Percentiles rank a stretch among this genome's conserved stretches.
Conservation (phyloP, 2,888 invertebrate genomes). For the Dasypolia templi region DNA sequence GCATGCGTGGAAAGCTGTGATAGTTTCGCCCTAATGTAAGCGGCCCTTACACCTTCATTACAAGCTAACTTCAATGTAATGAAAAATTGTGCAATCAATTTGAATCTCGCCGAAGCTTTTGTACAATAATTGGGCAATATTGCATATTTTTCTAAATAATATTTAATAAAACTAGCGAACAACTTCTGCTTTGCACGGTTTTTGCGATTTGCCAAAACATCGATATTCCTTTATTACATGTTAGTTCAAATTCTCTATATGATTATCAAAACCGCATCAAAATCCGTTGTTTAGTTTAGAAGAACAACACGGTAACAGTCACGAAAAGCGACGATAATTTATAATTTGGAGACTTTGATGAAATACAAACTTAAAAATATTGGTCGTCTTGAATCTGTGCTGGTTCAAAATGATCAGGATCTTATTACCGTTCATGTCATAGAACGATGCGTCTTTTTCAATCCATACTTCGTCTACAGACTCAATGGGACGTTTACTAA, state of each 20-base stretch:
- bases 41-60: too few relatives aligned
- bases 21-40: too few relatives aligned
- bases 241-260: not conserved
- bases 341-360: too few relatives aligned
- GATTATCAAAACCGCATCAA: not conserved
- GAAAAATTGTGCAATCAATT: not conserved
- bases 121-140: not conserved
- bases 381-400: slow-evolving; percentile 1
- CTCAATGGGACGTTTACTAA: not conserved
- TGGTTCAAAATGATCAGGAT: slow-evolving; percentile 41
- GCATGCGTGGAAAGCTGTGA: not conserved
- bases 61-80: not conserved
- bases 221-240: too few relatives aligned
- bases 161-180: too few relatives aligned
- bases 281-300: not conserved
- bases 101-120: not conserved
- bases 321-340: not conserved
- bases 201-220: too few relatives aligned
- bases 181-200: too few relatives aligned
- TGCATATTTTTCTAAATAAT: not conserved
- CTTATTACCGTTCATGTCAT: slow-evolving; percentile 32
- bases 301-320: not conserved
- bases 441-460: slow-evolving; percentile 4
- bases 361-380: slow-evolving; percentile 26
- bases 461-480: not conserved